phyloP scores from a whole-genome alignment of 1,140 invertebrate species.

The Oryzaephilus surinamensis region DNA sequence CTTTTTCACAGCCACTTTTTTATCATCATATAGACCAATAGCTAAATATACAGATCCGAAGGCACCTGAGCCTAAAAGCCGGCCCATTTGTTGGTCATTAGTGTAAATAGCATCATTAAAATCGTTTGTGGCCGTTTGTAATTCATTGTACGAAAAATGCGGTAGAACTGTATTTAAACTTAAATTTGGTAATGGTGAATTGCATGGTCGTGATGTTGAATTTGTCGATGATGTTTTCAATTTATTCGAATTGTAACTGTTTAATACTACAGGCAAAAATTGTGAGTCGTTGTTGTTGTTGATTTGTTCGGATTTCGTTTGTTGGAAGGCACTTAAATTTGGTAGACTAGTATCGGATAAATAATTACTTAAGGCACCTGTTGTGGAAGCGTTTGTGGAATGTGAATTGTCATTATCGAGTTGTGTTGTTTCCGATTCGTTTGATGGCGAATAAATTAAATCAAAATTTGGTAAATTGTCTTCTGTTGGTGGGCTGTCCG shows the following conservation, averaged over 20 bases:
- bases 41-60: slow-evolving; percentile 61
- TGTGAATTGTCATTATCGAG: neutral
- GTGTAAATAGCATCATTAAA: slow-evolving; percentile 30
- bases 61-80: slow-evolving; percentile 53
- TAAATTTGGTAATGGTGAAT: slow-evolving; percentile 27
- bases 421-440: neutral
- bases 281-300: neutral
- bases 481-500: neutral
- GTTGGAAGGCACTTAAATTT: slow-evolving; percentile 1
- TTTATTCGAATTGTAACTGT: neutral
- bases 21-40: slow-evolving; percentile 32
- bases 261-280: neutral
- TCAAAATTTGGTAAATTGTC: slow-evolving; percentile 1
- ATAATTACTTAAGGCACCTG: slow-evolving; percentile 7
- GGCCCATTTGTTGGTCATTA: slow-evolving; percentile 22
- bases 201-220: slow-evolving; percentile 11
- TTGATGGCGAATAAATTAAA: neutral
- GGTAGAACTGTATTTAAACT: slow-evolving; percentile 32
- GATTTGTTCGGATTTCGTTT: neutral
- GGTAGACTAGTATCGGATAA: neutral
- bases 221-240: neutral
- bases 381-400: neutral
- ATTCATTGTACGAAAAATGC: slow-evolving; percentile 34
- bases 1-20: slow-evolving; percentile 52
- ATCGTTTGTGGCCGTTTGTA: slow-evolving; percentile 34